Percentiles rank a stretch among this genome's conserved stretches.
Evolutionary conservation across 2,797 vertebrate genomes (phyloP).

Genomic region (Crocidura indochinensis): DNA sequence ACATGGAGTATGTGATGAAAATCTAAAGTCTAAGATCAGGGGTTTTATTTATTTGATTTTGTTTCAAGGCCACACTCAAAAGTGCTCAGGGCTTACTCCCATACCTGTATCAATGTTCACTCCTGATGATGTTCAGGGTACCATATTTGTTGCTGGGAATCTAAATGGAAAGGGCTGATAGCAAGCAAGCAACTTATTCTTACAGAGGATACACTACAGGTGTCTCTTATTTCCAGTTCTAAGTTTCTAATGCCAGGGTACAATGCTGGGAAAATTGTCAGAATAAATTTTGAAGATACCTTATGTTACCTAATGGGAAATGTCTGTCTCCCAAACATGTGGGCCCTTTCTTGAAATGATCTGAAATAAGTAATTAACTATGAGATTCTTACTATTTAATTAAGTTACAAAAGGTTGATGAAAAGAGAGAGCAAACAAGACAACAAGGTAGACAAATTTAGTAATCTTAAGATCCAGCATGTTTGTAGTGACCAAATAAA

Average conservation of each 20-base stretch:
- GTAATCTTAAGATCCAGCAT: background rate
- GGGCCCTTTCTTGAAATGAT: background rate
- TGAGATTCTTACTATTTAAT: background rate
- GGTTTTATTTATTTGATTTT: too few relatives aligned
- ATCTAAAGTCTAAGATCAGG: background rate
- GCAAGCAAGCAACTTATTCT: too few relatives aligned
- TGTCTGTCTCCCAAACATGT: background rate
- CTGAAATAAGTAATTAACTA: background rate
- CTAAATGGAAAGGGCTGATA: too few relatives aligned
- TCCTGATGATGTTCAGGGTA: too few relatives aligned
- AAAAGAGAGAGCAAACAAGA: background rate
- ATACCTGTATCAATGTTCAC: too few relatives aligned
- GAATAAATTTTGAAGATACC: background rate
- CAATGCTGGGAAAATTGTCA: background rate
- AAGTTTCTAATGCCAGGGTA: background rate
- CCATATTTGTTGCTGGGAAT: too few relatives aligned
- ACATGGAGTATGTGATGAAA: background rate
- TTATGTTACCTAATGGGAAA: background rate
- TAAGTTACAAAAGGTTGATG: background rate
- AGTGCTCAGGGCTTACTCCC: too few relatives aligned
- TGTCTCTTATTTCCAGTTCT: too few relatives aligned
- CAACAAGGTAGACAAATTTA: background rate
- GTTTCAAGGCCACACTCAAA: too few relatives aligned
- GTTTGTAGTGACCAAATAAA: background rate
- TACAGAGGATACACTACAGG: too few relatives aligned